Evolutionary conservation across 2,888 invertebrate genomes (phyloP), one percentile per base, ranked within the genome.

Genomic region (Lasioglossum villosulum): DNA sequence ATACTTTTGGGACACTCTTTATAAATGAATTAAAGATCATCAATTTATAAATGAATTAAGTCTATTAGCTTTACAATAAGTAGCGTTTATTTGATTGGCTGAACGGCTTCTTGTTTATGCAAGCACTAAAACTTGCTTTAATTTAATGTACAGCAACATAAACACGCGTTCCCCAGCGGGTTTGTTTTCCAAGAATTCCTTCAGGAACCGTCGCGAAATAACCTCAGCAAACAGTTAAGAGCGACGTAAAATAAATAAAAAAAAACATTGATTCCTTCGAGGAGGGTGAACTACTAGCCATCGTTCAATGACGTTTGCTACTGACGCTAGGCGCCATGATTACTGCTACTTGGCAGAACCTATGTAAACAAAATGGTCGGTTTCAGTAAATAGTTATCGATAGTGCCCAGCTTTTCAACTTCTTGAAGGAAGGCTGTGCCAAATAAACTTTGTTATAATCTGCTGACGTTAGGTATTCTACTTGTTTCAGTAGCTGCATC

Each of bases 311-410:
- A 89, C 88, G 90, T 89, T 84, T 80, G 23, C 71, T 75, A 34
- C 83, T 80, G 84, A 90, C 75, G 82, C 82, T 83, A 68, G 85
- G 48, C 75, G 79, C 82, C 78, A 80, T 83, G 79, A 86, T 81
- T 74, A 75, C 74, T 37, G 72, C 80, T 70, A 83, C 39, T 84
- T 88, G 88, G 84, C 84, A 84, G 75, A 84, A 80, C 39, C 23
- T 66, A 71, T 68, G 82, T 87, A 87, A 90, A 90, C 89, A 90
- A 78, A 80, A 34, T 66, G 42, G 74, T 72, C 71, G 37, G 74
- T 80, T 82, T 87, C 82, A 75, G 76, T 71, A 84, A 90, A 83
- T 82, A 84, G 68, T 72, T 79, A 66, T 66, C 52, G 84, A 83
- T 85, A 83, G 72, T 59, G 37, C 52, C 79, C 45, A 63, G 56